Conservation (phyloP, 2,888 invertebrate genomes). For the Calliopum simillimum region DNA sequence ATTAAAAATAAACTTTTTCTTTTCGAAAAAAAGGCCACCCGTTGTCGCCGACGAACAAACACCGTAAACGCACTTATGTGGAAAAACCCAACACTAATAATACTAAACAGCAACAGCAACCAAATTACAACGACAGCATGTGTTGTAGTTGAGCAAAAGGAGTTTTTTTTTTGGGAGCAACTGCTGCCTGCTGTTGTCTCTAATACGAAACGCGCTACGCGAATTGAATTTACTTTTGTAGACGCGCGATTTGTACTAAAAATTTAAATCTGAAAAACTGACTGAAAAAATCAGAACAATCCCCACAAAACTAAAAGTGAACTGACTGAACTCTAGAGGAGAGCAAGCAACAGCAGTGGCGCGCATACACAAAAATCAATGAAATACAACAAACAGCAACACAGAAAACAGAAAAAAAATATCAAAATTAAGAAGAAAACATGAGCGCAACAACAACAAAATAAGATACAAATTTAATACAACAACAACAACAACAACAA, state of each 20-base stretch:
- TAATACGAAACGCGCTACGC: neutral
- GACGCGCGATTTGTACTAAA: conserved; percentile 44
- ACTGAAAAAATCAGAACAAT: conserved; percentile 10
- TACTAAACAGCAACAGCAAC: neutral
- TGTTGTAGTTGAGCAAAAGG: no score
- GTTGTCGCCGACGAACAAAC: no score
- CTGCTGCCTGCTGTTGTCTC: no score
- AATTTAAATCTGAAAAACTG: conserved; percentile 39
- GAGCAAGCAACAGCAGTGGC: neutral
- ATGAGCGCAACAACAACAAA: neutral
- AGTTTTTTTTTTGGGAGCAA: neutral
- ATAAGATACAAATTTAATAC: neutral
- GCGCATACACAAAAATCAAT: conserved; percentile 9
- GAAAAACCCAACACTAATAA: neutral
- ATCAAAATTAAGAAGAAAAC: conserved; percentile 11
- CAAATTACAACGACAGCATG: neutral
- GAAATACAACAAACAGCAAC: conserved; percentile 11
- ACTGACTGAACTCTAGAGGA: no score
- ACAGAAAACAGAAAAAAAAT: neutral
- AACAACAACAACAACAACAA: conserved; percentile 15
- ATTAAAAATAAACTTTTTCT: no score
- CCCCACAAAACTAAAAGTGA: no score
- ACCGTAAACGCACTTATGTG: neutral
- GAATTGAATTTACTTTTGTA: conserved; percentile 20
- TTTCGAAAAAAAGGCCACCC: no score